Evolutionary conservation across 2,113 vertebrate genomes (phyloP).

Genomic region (Rhinogobius similis): DNA sequence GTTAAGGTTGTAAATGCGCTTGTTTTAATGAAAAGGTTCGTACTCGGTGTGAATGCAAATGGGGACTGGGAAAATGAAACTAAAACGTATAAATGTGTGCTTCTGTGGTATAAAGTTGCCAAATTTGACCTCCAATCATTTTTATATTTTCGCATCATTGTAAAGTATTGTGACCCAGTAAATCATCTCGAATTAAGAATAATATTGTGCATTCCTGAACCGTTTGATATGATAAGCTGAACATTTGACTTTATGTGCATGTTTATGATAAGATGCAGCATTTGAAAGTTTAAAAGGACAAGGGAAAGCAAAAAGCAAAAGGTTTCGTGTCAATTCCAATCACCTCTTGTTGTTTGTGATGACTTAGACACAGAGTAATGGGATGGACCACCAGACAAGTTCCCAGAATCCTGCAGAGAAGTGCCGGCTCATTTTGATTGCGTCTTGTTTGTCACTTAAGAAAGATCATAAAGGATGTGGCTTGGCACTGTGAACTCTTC

Average conservation of each 20-base stretch:
- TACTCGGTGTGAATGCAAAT: too few species aligned
- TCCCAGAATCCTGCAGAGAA: conserved; percentile 44
- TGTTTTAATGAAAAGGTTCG: too few species aligned
- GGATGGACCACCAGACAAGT: conserved; percentile 66
- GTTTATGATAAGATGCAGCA: not conserved
- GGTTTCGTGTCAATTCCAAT: conserved; percentile 45
- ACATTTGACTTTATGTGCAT: not conserved
- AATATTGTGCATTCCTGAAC: too few species aligned
- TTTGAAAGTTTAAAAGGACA: conserved; percentile 45
- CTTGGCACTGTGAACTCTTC: conserved; percentile 34
- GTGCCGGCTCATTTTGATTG: conserved; percentile 55
- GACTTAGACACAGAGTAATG: conserved; percentile 52
- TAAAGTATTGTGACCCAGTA: too few species aligned
- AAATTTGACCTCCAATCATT: not conserved
- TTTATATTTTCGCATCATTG: too few species aligned
- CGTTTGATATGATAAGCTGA: too few species aligned
- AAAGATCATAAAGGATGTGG: conserved; percentile 61
- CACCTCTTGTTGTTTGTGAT: conserved; percentile 60
- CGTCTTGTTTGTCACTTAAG: conserved; percentile 64
- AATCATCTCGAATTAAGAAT: too few species aligned
- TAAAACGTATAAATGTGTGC: not conserved
- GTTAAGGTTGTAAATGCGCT: too few species aligned
- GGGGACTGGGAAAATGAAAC: too few species aligned
- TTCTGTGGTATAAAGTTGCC: not conserved
- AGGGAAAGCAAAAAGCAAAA: conserved; percentile 27